Percentiles rank a stretch among this genome's conserved stretches.
phyloP scores from a whole-genome alignment of 2,888 invertebrate species.

The Hyles lineata region DNA sequence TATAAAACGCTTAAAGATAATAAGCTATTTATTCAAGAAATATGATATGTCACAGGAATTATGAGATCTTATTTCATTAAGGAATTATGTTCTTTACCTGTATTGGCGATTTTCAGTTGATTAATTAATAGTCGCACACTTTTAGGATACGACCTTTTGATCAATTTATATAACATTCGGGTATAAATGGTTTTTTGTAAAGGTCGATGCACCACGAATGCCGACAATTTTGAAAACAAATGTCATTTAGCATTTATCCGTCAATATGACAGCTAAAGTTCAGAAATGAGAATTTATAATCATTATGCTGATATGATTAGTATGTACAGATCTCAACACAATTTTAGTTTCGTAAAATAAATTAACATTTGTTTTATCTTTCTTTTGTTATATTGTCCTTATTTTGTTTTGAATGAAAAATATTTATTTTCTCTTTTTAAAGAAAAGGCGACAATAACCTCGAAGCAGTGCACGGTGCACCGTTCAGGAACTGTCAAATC shows the following conservation, averaged over 20 bases:
- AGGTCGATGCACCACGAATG: slow-evolving; percentile 12
- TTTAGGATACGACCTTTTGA: background rate
- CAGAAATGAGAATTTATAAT: no score
- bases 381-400: no score
- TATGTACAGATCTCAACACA: no score
- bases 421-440: no score
- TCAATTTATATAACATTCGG: background rate
- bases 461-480: no score
- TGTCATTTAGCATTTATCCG: background rate
- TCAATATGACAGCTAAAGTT: no score
- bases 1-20: no score
- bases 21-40: background rate
- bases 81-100: background rate
- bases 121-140: background rate
- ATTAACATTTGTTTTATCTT: no score
- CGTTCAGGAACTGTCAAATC: background rate
- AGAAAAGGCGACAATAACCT: no score
- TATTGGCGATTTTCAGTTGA: background rate
- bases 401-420: no score
- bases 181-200: background rate
- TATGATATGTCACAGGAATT: background rate
- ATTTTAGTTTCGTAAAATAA: no score
- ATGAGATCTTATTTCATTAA: background rate
- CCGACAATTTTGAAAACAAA: slow-evolving; percentile 30
- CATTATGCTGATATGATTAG: no score